Conservation (phyloP, 2,113 vertebrate genomes). For the Dunckerocampus dactyliophorus region DNA sequence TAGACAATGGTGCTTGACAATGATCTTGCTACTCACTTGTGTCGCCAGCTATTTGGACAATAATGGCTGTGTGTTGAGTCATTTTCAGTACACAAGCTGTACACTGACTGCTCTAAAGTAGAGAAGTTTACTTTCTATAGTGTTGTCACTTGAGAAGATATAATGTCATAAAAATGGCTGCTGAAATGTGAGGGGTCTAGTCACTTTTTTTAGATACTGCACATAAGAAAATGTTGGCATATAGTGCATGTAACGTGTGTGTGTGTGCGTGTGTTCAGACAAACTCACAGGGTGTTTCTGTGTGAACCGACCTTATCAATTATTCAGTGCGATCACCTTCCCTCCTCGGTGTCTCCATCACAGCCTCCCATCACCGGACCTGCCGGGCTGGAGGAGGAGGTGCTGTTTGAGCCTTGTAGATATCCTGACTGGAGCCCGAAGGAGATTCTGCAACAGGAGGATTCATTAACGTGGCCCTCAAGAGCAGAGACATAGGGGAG, state of each 20-base stretch:
- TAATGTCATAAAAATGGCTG: too few relatives aligned
- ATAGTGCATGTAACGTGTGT: neutral
- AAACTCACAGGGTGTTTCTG: constrained; percentile 51
- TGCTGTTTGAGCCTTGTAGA: constrained; percentile 36
- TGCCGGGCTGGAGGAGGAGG: constrained; percentile 11
- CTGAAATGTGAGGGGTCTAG: too few relatives aligned
- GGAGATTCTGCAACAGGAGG: constrained; percentile 57
- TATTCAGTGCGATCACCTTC: constrained; percentile 65
- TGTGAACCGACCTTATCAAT: constrained; percentile 58
- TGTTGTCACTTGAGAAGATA: too few relatives aligned
- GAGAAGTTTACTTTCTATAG: too few relatives aligned
- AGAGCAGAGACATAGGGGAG: constrained; percentile 65
- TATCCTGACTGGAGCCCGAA: constrained; percentile 64
- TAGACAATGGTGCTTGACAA: too few relatives aligned
- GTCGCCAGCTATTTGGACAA: too few relatives aligned
- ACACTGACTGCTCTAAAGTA: too few relatives aligned
- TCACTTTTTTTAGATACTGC: too few relatives aligned
- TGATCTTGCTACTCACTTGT: too few relatives aligned
- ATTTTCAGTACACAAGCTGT: too few relatives aligned
- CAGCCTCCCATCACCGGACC: constrained; percentile 34
- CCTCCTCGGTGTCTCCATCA: constrained; percentile 47
- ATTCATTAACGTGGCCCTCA: constrained; percentile 69
- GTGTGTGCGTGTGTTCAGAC: constrained; percentile 25
- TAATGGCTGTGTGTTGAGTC: too few relatives aligned
- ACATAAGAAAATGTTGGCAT: neutral